These are phyloP conservation scores for Thermophis baileyi DNA, from an alignment of 2,113 vertebrate species.

Conservation along the genomic window DNA sequence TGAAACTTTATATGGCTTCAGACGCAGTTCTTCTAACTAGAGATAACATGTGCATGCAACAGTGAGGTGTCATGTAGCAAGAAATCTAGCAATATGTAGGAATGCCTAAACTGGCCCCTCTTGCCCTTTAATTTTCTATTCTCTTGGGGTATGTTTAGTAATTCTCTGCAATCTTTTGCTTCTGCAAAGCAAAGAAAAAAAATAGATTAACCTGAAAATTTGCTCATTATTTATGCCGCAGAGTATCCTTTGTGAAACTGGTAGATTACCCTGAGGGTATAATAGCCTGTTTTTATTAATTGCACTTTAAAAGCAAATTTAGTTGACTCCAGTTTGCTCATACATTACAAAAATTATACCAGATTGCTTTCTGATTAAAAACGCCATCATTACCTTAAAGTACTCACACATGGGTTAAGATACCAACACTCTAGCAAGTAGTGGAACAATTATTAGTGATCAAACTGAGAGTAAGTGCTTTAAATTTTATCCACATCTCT, in stretches of 20 bases:
- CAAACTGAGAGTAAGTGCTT: not conserved
- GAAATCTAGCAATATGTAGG: not conserved
- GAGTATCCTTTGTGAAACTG: conserved; percentile 17
- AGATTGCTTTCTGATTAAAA: not conserved
- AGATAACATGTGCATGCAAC: not conserved
- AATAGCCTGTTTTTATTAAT: not conserved
- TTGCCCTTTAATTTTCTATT: not conserved
- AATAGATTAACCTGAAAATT: conserved; percentile 18
- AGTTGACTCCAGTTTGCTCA: conserved; percentile 16
- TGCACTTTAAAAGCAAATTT: conserved; percentile 45
- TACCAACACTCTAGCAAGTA: not conserved
- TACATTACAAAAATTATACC: not conserved
- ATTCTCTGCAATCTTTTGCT: not conserved
- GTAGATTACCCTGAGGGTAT: conserved; percentile 18
- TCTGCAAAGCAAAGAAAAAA: not conserved
- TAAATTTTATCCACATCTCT: conserved; percentile 15
- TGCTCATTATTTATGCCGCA: conserved; percentile 24
- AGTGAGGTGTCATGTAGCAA: not conserved
- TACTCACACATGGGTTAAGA: conserved; percentile 27
- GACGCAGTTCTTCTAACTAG: not conserved
- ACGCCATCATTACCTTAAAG: conserved; percentile 50
- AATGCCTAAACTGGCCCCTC: not conserved
- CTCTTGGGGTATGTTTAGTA: not conserved
- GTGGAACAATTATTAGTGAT: conserved; percentile 4
- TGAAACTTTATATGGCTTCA: not conserved